Evolutionary conservation across 2,888 invertebrate genomes (phyloP).

Genomic region (Melinaea menophilus): DNA sequence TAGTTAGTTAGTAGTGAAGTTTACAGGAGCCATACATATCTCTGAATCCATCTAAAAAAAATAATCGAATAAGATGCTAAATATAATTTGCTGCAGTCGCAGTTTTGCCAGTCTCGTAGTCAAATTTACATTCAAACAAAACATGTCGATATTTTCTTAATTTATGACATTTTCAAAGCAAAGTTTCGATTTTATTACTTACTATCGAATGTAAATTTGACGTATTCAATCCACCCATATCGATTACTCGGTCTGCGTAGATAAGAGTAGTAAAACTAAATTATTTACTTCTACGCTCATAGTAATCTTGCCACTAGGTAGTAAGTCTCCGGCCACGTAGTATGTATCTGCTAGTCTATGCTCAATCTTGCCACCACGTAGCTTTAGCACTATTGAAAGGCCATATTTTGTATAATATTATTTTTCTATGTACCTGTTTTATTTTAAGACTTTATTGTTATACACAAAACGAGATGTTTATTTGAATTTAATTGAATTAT

Average conservation of each 20-base stretch:
- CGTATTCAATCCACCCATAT: conserved; percentile 29
- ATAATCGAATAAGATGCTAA: conserved; percentile 26
- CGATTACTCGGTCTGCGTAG: conserved; percentile 17
- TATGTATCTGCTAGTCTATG: conserved; percentile 37
- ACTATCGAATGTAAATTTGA: conserved; percentile 2
- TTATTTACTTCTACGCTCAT: conserved; percentile 44
- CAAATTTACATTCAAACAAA: conserved; percentile 18
- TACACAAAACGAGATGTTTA: neutral
- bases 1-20: conserved; percentile 34
- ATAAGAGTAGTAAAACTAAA: conserved; percentile 19
- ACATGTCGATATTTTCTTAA: neutral
- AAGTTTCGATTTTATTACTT: neutral
- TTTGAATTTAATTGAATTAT: neutral
- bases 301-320: conserved; percentile 52
- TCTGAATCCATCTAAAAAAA: conserved; percentile 37
- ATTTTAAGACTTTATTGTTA: conserved; percentile 4
- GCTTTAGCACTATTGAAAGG: conserved; percentile 6
- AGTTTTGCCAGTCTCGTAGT: conserved; percentile 21
- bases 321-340: conserved; percentile 44
- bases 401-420: conserved; percentile 7
- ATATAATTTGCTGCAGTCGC: conserved; percentile 26
- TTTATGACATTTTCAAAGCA: neutral
- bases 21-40: conserved; percentile 41
- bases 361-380: conserved; percentile 40
- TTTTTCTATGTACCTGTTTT: conserved; percentile 7